Conservation (phyloP, 2,113 vertebrate species). For the Osmerus mordax region DNA sequence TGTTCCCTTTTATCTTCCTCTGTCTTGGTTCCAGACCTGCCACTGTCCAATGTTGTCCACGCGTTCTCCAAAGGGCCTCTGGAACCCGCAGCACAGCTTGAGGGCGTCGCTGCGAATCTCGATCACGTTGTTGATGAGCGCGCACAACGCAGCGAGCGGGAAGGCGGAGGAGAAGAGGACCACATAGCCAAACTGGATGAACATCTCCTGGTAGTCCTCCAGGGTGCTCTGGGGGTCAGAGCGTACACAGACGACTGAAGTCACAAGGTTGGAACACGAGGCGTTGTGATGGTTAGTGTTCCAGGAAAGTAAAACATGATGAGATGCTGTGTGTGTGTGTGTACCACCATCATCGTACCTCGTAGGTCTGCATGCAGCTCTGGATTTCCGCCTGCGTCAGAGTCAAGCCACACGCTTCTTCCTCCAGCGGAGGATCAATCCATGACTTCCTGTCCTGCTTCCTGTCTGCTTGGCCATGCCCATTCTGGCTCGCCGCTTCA, state of each 20-base stretch:
- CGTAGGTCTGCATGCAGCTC: conserved; percentile 94
- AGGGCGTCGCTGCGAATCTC: conserved; percentile 94
- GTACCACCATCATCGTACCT: conserved; percentile 69
- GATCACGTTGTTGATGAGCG: conserved; percentile 94
- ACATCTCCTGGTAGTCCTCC: conserved; percentile 98
- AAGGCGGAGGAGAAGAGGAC: conserved; percentile 96
- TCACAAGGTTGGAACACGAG: not conserved
- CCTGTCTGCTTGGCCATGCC: conserved; percentile 25
- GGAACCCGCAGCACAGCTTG: conserved; percentile 90
- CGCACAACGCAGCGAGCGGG: conserved; percentile 88
- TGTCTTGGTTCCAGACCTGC: conserved; percentile 74
- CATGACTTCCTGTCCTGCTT: conserved; percentile 80
- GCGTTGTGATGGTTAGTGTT: no score
- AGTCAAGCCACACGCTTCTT: conserved; percentile 58
- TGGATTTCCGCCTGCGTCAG: conserved; percentile 93
- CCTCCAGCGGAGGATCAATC: conserved; percentile 90
- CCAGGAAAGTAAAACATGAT: no score
- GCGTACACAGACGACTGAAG: not conserved
- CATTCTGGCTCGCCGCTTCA: conserved; percentile 26
- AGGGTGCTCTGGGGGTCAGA: conserved; percentile 83
- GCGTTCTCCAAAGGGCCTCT: conserved; percentile 89
- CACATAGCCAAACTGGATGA: conserved; percentile 95
- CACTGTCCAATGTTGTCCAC: conserved; percentile 92
- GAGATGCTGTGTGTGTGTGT: no score
- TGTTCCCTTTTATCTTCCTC: no score